Evolutionary conservation across 2,113 vertebrate genomes (phyloP).

Genomic region (Elephas maximus): DNA sequence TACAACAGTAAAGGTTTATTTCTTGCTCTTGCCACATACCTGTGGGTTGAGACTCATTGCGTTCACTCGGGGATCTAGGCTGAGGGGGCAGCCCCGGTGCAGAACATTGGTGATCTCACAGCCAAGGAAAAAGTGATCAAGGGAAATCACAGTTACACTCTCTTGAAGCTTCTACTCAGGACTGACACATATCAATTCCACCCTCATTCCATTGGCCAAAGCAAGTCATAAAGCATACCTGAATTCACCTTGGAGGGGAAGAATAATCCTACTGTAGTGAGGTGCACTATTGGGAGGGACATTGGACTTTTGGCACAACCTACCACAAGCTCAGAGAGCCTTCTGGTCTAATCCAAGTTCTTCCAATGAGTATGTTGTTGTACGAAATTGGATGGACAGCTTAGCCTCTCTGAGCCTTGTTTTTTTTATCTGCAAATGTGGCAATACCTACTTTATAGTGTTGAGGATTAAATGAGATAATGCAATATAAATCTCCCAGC

Average conservation of each 20-base stretch:
- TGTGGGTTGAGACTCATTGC: background rate
- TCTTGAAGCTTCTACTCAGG: background rate
- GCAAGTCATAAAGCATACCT: background rate
- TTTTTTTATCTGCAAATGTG: background rate
- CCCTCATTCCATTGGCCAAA: background rate
- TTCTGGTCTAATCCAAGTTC: background rate
- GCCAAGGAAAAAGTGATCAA: background rate
- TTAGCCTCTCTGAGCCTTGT: too few species aligned
- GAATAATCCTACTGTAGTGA: background rate
- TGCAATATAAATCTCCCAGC: background rate
- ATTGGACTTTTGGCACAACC: background rate
- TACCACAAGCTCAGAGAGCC: background rate
- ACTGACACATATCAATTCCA: background rate
- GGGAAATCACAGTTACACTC: background rate
- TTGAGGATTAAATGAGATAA: background rate
- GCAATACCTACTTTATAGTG: accelerated
- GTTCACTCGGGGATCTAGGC: background rate
- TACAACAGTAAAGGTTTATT: background rate
- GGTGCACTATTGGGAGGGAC: background rate
- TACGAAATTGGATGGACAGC: background rate
- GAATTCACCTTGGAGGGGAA: background rate
- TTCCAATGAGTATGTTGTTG: too few species aligned
- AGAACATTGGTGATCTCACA: background rate
- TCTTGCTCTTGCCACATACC: background rate
- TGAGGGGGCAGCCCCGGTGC: background rate